A percentile compares a stretch with the other conserved stretches of the same genome.
Evolutionary conservation across 1,140 invertebrate genomes (phyloP).

Genomic region (Drosophila takahashii): DNA sequence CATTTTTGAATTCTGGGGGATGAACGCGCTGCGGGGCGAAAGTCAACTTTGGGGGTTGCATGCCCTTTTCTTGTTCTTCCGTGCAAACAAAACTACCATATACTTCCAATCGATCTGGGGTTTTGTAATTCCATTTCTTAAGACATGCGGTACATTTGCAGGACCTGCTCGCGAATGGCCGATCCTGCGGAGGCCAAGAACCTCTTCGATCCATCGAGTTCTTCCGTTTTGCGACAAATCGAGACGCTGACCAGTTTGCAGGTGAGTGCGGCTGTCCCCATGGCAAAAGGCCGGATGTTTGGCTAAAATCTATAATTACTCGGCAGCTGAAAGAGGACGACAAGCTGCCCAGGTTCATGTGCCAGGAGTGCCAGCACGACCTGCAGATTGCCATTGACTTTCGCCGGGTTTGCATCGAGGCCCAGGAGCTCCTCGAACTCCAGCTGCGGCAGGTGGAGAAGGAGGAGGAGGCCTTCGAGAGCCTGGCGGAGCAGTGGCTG

Average conservation of each 20-base stretch:
- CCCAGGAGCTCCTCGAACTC: conserved; percentile 32
- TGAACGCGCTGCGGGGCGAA: background rate
- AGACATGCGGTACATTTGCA: conserved; percentile 29
- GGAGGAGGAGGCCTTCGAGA: background rate
- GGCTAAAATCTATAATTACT: background rate
- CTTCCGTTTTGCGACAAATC: conserved; percentile 35
- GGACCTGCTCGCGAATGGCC: conserved; percentile 47
- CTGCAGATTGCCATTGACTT: conserved; percentile 53
- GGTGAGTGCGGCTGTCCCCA: conserved; percentile 18
- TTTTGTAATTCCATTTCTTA: background rate
- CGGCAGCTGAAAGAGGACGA: conserved; percentile 30
- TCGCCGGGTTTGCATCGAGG: conserved; percentile 51
- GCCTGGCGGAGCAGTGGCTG: background rate
- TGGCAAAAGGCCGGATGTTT: too few species aligned
- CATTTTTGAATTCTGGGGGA: background rate
- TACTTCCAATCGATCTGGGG: conserved; percentile 1
- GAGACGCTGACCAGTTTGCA: conserved; percentile 32
- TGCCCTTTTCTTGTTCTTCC: conserved; percentile 21
- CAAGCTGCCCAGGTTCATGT: conserved; percentile 44
- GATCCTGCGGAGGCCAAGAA: conserved; percentile 18
- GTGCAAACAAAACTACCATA: conserved; percentile 18
- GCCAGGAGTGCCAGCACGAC: conserved; percentile 32
- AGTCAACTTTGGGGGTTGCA: background rate
- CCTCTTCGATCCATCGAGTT: conserved; percentile 33
- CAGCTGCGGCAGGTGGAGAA: conserved; percentile 13